These are phyloP conservation scores for Apoderus coryli DNA, from an alignment of 2,888 invertebrate species.

Conservation along the genomic window DNA sequence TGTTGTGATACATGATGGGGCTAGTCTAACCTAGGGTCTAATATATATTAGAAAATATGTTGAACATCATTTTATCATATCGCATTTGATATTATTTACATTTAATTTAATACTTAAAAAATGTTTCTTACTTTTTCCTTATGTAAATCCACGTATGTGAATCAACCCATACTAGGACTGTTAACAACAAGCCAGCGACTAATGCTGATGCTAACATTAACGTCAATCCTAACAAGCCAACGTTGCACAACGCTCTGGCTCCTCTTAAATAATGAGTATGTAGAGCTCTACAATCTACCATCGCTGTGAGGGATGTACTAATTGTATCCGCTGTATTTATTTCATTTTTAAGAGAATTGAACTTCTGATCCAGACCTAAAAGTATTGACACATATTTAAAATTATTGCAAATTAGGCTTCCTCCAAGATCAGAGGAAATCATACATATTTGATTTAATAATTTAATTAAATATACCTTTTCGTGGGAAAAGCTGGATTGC, in stretches of 20 bases:
- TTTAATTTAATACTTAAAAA: no score
- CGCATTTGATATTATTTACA: no score
- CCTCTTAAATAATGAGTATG: constrained; percentile 68
- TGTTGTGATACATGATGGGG: no score
- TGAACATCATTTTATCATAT: no score
- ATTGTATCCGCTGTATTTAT: constrained; percentile 63
- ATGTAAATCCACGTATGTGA: constrained; percentile 97
- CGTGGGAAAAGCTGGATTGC: constrained; percentile 37
- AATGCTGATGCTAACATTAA: constrained; percentile 78
- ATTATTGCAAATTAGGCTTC: no score
- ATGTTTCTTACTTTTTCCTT: constrained; percentile 57
- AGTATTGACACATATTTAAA: no score
- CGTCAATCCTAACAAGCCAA: constrained; percentile 66
- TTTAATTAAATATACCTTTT: no score
- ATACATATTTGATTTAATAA: no score
- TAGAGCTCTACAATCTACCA: constrained; percentile 71
- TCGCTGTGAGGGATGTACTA: constrained; percentile 49
- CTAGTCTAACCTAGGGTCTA: no score
- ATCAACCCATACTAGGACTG: constrained; percentile 85
- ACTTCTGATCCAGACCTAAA: constrained; percentile 45
- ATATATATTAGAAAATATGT: no score
- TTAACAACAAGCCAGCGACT: constrained; percentile 77
- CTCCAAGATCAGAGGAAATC: no score
- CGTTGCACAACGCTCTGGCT: constrained; percentile 68
- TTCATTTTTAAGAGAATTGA: constrained; percentile 63